Conservation (phyloP, 2,888 invertebrate genomes). For the Gryllus longicercus region DNA sequence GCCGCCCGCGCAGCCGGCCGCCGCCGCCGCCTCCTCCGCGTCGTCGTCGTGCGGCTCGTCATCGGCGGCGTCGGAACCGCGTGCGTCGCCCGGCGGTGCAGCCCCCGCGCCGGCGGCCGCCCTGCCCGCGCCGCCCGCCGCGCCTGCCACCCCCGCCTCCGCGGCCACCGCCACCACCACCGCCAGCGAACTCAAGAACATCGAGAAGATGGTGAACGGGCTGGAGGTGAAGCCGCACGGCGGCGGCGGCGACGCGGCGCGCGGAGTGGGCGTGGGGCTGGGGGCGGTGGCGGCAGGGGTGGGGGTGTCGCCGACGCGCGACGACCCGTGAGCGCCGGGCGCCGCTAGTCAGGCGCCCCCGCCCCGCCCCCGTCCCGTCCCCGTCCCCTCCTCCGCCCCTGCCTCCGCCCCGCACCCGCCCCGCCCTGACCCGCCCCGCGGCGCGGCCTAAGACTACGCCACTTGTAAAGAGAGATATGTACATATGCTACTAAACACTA, state of each 20-base stretch:
- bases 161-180: constrained; percentile 48
- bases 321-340: constrained; percentile 5
- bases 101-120: constrained; percentile 43
- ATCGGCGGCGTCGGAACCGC: constrained; percentile 36
- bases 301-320: constrained; percentile 18
- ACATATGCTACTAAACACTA: not conserved
- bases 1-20: constrained; percentile 59
- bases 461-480: constrained; percentile 4
- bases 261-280: constrained; percentile 28
- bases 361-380: not conserved
- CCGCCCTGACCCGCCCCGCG: not conserved
- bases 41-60: constrained; percentile 37
- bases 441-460: not conserved
- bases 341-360: constrained; percentile 23
- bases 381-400: not conserved
- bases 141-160: constrained; percentile 50
- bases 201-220: constrained; percentile 97
- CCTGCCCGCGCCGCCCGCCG: constrained; percentile 49
- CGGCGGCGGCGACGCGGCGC: not conserved
- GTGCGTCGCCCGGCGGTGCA: constrained; percentile 32
- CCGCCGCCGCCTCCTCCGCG: constrained; percentile 57
- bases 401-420: not conserved
- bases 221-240: constrained; percentile 68
- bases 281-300: constrained; percentile 10
- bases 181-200: constrained; percentile 85